Conservation (phyloP, 2,888 invertebrate species). For the Apomyelois bistriatella region DNA sequence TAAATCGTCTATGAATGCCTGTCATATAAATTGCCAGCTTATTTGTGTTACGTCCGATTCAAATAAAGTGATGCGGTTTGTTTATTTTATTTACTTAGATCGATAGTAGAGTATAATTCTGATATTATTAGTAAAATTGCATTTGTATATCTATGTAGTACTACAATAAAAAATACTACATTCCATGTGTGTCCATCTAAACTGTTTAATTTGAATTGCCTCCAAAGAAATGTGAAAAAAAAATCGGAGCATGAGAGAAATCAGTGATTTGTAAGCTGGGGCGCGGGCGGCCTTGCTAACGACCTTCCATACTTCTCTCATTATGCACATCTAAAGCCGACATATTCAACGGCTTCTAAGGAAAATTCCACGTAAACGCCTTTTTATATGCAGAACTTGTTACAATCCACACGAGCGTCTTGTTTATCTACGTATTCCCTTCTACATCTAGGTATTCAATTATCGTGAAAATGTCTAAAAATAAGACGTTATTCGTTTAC, state of each 20-base stretch:
- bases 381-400: conserved; percentile 11
- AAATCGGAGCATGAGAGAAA: not conserved
- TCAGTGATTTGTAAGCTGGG: conserved; percentile 9
- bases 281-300: conserved; percentile 6
- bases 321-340: conserved; percentile 11
- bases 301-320: conserved; percentile 7
- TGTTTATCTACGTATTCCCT: conserved; percentile 1
- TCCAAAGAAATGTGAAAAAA: not conserved
- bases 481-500: not conserved
- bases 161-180: too few species aligned
- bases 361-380: conserved; percentile 7
- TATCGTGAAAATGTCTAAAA: not conserved
- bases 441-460: not conserved
- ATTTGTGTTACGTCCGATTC: too few species aligned
- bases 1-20: too few species aligned
- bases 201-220: too few species aligned
- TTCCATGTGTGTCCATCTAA: too few species aligned
- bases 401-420: conserved; percentile 1
- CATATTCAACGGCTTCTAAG: conserved; percentile 6
- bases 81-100: too few species aligned
- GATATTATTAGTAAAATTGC: too few species aligned
- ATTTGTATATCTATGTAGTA: too few species aligned
- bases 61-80: too few species aligned
- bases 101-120: too few species aligned
- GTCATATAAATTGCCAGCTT: too few species aligned